phyloP scores from a whole-genome alignment of 2,888 invertebrate species.

The Eudasyphora cyanicolor region DNA sequence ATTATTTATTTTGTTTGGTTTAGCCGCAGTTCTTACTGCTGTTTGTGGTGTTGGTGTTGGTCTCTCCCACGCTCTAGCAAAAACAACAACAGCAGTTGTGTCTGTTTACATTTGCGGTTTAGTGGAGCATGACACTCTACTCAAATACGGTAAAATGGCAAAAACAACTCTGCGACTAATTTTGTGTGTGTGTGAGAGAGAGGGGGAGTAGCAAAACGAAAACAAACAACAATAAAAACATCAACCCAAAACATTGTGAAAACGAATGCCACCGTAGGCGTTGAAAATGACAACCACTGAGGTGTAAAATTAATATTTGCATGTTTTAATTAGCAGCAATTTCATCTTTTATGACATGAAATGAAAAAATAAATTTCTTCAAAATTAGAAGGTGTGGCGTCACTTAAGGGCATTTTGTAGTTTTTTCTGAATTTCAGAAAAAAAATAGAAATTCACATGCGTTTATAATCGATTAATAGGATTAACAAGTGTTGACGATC shows the following conservation, averaged over 20 bases:
- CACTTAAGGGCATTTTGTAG: too few species aligned
- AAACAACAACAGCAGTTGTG: neutral
- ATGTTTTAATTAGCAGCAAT: constrained; percentile 4
- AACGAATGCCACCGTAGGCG: neutral
- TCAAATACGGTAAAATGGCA: neutral
- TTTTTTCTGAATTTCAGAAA: too few species aligned
- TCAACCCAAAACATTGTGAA: neutral
- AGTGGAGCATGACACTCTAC: constrained; percentile 10
- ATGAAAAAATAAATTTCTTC: neutral
- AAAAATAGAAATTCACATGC: too few species aligned
- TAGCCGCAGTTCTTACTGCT: neutral
- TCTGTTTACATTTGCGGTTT: constrained; percentile 11
- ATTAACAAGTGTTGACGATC: too few species aligned
- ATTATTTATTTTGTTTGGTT: constrained; percentile 29
- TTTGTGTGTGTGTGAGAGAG: neutral
- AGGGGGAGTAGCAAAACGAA: neutral
- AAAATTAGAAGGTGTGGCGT: neutral
- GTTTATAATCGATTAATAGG: too few species aligned
- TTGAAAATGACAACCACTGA: constrained; percentile 8
- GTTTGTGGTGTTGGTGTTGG: too few species aligned
- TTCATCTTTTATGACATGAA: neutral
- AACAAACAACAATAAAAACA: neutral
- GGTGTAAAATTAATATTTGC: constrained; percentile 26
- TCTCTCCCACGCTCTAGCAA: neutral
- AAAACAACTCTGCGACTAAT: neutral